Base-by-base conservation (phyloP, 2,888 invertebrate genomes). In the Orthosia incerta region DNA sequence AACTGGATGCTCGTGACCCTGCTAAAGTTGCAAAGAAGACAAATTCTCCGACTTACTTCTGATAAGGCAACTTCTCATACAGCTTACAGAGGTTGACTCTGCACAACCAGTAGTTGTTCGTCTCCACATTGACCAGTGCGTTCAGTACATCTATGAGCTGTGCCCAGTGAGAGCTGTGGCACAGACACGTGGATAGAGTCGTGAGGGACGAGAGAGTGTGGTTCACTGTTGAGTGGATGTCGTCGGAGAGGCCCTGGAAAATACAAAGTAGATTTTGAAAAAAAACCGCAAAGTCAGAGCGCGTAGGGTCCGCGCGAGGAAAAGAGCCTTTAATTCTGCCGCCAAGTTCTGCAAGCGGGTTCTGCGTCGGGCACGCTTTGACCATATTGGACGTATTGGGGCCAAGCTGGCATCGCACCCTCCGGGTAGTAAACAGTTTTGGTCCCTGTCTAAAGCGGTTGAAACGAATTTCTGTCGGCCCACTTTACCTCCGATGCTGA, bases 21-120 rank as follows among this genome's bases (percentile, higher is more conserved):
- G 31, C 20, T 18, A 39, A 20, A 15, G 13, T 16, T 26, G 15
- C 15, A 55, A 23, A 15, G 7, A 20, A 55, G 23, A 55, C 55
- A 55, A 72, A 31, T 9, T 45, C 2, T 45, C 55, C 31, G 39
- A 89, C 94, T 92, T 56, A 96, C 96, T 91, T 95, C 56, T 92
- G 89, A 89, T 95, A 96, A 0, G 95, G 95, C 74, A 96, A 71
- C 59, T 89, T 94, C 82, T 95, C 95, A 80, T 96, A 96, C 51
- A 96, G 79, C 80, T 90, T 91, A 63, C 95, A 95, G 9, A 94
- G 84, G 82, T 96, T 95, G 83, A 98, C 98, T 95, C 98, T 98
- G 62, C 99, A 98, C 65, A 99, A 95, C 98, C 99, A 99, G 92
- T 99, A 99, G 0, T 97, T 97, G 92, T 98, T 98, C 57, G 96